These are phyloP conservation scores for Drosophila setosimentum DNA, from an alignment of 2,888 invertebrate genomes.

Conservation along the genomic window DNA sequence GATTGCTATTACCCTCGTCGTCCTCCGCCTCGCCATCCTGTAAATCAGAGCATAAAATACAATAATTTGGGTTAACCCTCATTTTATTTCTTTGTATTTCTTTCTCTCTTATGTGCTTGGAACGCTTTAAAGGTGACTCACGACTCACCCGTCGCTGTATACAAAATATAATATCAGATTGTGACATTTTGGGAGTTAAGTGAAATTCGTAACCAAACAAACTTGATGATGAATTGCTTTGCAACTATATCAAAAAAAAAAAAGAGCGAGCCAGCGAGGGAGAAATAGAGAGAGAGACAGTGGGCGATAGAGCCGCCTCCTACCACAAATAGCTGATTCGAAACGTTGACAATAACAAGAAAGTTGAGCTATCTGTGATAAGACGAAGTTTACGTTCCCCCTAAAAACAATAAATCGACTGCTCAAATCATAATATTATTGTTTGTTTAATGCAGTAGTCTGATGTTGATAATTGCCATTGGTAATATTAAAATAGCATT, in stretches of 20 bases:
- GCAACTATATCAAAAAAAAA: slow-evolving; percentile 5
- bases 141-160: slow-evolving; percentile 49
- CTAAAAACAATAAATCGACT: not conserved
- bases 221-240: slow-evolving; percentile 52
- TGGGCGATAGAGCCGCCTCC: slow-evolving; percentile 25
- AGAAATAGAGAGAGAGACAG: slow-evolving; percentile 5
- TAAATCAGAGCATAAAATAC: slow-evolving; percentile 29
- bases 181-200: slow-evolving; percentile 46
- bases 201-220: slow-evolving; percentile 47
- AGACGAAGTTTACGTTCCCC: not conserved
- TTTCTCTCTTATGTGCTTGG: slow-evolving; percentile 10
- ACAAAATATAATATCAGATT: slow-evolving; percentile 52
- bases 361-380: slow-evolving; percentile 9
- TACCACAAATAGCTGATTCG: slow-evolving; percentile 11
- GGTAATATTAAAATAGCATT: not conserved
- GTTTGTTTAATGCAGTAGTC: not conserved
- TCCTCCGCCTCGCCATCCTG: slow-evolving; percentile 84
- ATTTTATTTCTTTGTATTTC: slow-evolving; percentile 1
- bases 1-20: slow-evolving; percentile 81
- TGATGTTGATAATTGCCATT: not conserved
- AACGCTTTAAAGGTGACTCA: slow-evolving; percentile 11
- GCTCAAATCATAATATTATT: not conserved
- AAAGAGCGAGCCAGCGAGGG: slow-evolving; percentile 12
- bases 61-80: not conserved
- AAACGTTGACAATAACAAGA: slow-evolving; percentile 45